phyloP scores from a whole-genome alignment of 2,888 invertebrate genomes.

The Pachycephus smyrnensis region DNA sequence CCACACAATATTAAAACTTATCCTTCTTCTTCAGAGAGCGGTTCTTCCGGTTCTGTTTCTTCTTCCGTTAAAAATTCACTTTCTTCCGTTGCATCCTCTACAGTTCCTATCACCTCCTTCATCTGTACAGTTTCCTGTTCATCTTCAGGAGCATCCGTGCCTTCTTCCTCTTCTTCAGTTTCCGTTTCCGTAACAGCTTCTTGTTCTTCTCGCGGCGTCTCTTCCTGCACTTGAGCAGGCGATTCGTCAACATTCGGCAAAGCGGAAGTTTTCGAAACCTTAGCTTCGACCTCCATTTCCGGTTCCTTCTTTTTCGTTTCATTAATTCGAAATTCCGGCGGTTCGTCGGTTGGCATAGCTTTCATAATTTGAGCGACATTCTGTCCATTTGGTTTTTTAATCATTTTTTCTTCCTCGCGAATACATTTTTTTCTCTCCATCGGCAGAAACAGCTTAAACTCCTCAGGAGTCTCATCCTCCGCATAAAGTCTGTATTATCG shows the following conservation, averaged over 20 bases:
- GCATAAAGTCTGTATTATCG: constrained; percentile 81
- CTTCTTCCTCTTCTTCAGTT: constrained; percentile 10
- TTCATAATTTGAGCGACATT: constrained; percentile 7
- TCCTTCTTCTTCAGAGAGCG: not conserved
- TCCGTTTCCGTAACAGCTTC: not conserved
- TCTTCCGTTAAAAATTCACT: constrained; percentile 6
- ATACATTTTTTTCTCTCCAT: constrained; percentile 70
- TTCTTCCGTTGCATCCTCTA: constrained; percentile 15
- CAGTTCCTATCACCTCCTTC: constrained; percentile 15
- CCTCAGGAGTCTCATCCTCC: constrained; percentile 94
- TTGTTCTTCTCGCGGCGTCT: not conserved
- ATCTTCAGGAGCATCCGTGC: constrained; percentile 9
- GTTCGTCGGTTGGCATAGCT: constrained; percentile 16
- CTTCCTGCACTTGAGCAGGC: not conserved
- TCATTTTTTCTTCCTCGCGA: constrained; percentile 8
- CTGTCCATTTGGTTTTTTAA: not conserved
- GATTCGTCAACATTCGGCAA: not conserved
- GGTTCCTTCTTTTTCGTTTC: not conserved
- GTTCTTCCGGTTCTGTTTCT: constrained; percentile 1
- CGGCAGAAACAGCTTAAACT: constrained; percentile 95
- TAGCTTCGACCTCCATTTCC: not conserved
- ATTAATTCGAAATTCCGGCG: constrained; percentile 10
- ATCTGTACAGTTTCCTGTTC: constrained; percentile 23
- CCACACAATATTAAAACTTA: not conserved
- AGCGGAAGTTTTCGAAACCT: not conserved